Evolutionary conservation across 2,113 vertebrate genomes (phyloP).

Genomic region (Chlorodrepanis virens): DNA sequence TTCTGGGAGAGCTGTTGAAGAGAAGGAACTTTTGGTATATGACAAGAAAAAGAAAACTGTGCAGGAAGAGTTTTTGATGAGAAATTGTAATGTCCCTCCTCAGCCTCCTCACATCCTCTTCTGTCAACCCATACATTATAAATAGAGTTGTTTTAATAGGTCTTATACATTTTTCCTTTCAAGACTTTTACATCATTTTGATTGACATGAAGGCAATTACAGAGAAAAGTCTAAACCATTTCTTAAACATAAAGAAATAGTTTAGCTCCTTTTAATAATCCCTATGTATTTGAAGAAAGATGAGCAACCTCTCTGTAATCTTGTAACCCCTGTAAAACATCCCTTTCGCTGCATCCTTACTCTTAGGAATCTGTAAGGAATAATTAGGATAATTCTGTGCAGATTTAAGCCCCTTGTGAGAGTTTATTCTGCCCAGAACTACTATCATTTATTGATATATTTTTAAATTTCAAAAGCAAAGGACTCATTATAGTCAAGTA

Average conservation of each 20-base stretch:
- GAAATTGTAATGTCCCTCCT: background rate
- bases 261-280: background rate
- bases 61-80: background rate
- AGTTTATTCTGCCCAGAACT: background rate
- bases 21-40: background rate
- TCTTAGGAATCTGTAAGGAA: background rate
- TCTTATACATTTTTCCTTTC: background rate
- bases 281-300: background rate
- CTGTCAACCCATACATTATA: background rate
- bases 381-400: background rate
- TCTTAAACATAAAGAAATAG: background rate
- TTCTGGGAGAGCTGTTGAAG: background rate
- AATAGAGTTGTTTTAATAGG: background rate
- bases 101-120: background rate
- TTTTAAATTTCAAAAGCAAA: slow-evolving; percentile 30
- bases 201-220: background rate
- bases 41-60: background rate
- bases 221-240: background rate
- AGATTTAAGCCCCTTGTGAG: background rate
- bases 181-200: background rate
- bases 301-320: background rate
- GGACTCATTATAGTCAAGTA: slow-evolving; percentile 3
- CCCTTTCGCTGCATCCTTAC: background rate
- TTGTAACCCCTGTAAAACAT: background rate
- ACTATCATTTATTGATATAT: background rate